Conservation (phyloP, 1,140 invertebrate species). For the Nomia melanderi region DNA sequence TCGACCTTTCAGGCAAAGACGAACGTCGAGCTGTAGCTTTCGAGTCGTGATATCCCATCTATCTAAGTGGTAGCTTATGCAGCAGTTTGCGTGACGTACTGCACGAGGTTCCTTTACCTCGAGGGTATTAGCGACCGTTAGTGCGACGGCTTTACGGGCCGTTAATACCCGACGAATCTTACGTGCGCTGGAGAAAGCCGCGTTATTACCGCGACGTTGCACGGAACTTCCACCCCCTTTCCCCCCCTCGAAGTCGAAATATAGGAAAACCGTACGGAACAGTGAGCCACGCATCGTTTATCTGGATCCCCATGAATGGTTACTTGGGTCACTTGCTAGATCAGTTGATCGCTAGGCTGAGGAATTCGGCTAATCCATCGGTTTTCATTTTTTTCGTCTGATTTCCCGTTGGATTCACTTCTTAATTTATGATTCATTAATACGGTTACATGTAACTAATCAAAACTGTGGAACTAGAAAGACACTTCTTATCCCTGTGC, state of each 20-base stretch:
- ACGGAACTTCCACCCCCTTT: constrained; percentile 23
- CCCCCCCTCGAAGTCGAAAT: background rate
- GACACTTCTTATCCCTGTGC: no score
- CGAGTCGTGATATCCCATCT: constrained; percentile 38
- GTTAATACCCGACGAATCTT: constrained; percentile 47
- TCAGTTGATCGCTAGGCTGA: no score
- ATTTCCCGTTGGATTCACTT: no score
- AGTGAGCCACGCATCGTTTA: background rate
- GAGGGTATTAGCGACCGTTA: constrained; percentile 38
- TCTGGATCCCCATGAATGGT: background rate
- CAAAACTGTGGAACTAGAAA: no score
- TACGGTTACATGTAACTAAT: no score
- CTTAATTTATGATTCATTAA: no score
- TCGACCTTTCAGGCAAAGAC: constrained; percentile 19
- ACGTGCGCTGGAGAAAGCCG: constrained; percentile 26
- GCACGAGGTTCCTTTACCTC: constrained; percentile 40
- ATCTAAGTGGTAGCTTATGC: constrained; percentile 34
- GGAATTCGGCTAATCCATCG: no score
- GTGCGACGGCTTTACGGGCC: constrained; percentile 45
- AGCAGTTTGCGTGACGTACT: constrained; percentile 41
- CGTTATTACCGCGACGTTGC: constrained; percentile 40
- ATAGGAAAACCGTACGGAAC: constrained; percentile 23
- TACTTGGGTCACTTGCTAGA: no score
- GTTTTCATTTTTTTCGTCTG: no score
- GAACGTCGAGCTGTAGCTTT: constrained; percentile 30